Percentiles rank a stretch among this genome's conserved stretches.
phyloP scores from a whole-genome alignment of 23 tunicate genomes.

The Ciona savignyi region DNA sequence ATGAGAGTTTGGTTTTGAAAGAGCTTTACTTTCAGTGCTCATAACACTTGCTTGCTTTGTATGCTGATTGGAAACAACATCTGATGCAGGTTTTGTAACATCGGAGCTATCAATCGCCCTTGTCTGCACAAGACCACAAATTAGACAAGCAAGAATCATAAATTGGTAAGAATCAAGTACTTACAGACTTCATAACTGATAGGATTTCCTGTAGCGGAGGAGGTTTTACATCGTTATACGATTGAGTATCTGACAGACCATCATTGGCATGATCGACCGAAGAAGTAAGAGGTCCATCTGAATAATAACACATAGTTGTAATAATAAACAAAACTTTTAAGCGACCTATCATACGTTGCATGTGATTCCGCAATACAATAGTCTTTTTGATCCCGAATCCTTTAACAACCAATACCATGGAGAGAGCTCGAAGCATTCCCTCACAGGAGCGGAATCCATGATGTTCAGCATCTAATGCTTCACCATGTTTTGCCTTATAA shows the following conservation, averaged over 20 bases:
- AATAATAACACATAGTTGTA: too few relatives aligned
- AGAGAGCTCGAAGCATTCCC: conserved; percentile 51
- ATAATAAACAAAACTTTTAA: too few relatives aligned
- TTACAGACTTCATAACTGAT: neutral
- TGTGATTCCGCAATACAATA: conserved; percentile 53
- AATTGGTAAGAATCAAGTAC: neutral
- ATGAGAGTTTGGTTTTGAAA: too few relatives aligned
- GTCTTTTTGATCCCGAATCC: conserved; percentile 73
- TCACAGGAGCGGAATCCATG: conserved; percentile 65
- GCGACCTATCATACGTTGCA: conserved; percentile 43
- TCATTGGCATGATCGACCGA: neutral
- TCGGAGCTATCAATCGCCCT: too few relatives aligned
- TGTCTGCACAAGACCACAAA: too few relatives aligned
- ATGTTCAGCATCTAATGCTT: conserved; percentile 48
- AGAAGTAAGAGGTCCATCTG: neutral
- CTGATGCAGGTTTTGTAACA: too few relatives aligned
- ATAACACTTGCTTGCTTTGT: too few relatives aligned
- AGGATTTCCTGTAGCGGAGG: conserved; percentile 7
- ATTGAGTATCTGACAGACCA: neutral
- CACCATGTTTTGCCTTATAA: conserved; percentile 23
- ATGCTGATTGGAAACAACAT: too few relatives aligned
- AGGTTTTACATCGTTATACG: neutral
- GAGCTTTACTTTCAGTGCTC: too few relatives aligned
- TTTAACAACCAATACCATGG: conserved; percentile 38
- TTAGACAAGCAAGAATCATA: too few relatives aligned